Evolutionary conservation across 1,140 invertebrate species (phyloP), one percentile per base, ranked within the genome.

Genomic region (Sipha flava): DNA sequence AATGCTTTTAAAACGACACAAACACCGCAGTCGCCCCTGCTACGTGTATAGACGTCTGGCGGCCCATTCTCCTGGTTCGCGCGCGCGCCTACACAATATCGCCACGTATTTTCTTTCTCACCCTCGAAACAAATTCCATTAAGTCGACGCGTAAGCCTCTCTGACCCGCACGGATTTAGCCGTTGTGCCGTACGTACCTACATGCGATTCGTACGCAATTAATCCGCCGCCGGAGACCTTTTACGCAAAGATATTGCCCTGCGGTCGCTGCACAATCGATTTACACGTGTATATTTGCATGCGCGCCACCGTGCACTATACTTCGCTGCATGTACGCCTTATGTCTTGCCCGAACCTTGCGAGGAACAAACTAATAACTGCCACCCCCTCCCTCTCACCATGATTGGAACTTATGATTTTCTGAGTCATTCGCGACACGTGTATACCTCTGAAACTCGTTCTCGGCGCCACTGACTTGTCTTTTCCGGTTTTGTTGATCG

Each of bases 1-100:
- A 73, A 73, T 73, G 70, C 70, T 73, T 54, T 73, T 73, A 73
- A 73, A 73, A 49, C 70, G 70, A 73, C 47, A 34, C 47, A 34
- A 52, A 52, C 45, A 52, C 26, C 29, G 7, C n/a, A 21, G 34
- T 23, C 23, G 18, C 37, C 40, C 16, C 47, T 4, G 31, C n/a
- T 16, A 18, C 31, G 18, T 31, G 12, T 34, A 18, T 57, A 31
- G 2, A 18, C 9, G 59, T 47, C n/a, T 18, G 45, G 12, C 3
- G n/a, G n/a, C 62, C 34, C 34, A 14, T n/a, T 14, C 34, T 37
- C 34, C 12, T 14, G n/a, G n/a, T n/a, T n/a, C n/a, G n/a, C n/a
- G n/a, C n/a, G n/a, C n/a, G 1, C 59, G n/a, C 34, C 9, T 21
- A 16, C 10, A 66, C 34, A 40, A 23, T 6, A 52, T 66, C 37